Conservation (phyloP, 1,140 invertebrate genomes). For the Drosophila melanogaster region Release_6_plus_ISO1_MT NT_033779.5:14868001-14868500, state of each 20-base stretch:
- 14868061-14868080: too few relatives aligned
- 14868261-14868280: conserved; percentile 40
- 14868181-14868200: conserved; percentile 12
- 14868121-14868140: neutral
- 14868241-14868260: conserved; percentile 77
- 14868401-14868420: neutral
- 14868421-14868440: too few relatives aligned
- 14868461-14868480: neutral
- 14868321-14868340: conserved; percentile 46
- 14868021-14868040: conserved; percentile 64
- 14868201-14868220: conserved; percentile 29
- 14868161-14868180: conserved; percentile 31
- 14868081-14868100: too few relatives aligned
- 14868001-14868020: conserved; percentile 44
- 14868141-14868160: neutral
- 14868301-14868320: conserved; percentile 71
- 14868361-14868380: conserved; percentile 5
- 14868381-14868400: neutral
- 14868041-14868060: neutral
- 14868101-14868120: conserved; percentile 46
- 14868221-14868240: conserved; percentile 72
- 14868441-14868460: too few relatives aligned
- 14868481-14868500: neutral
- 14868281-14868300: conserved; percentile 78
- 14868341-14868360: neutral